A percentile compares a stretch with the other conserved stretches of the same genome.
Evolutionary conservation across 2,888 invertebrate species (phyloP).

Genomic region (Standfussiana lucernea): DNA sequence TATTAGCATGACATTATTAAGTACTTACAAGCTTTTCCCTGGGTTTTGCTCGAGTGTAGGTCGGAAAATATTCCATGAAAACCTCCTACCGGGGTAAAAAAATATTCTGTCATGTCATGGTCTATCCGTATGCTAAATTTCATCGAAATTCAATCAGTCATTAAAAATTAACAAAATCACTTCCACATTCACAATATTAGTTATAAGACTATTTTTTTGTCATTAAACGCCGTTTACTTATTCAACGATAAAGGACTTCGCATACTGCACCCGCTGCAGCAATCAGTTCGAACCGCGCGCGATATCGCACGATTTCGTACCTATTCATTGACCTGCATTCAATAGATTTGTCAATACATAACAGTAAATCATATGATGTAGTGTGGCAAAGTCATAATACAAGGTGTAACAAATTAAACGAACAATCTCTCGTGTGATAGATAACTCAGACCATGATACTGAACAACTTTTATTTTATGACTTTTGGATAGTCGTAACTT

Average conservation of each 20-base stretch:
- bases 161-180: neutral
- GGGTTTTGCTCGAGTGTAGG: neutral
- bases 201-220: neutral
- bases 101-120: neutral
- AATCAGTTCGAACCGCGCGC: conserved; percentile 12
- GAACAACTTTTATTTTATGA: neutral
- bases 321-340: conserved; percentile 46
- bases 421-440: neutral
- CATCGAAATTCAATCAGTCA: neutral
- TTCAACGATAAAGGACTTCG: conserved; percentile 20
- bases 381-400: neutral
- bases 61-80: neutral
- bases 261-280: neutral
- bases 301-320: conserved; percentile 32
- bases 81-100: neutral
- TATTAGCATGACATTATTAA: neutral
- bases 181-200: neutral
- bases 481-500: too few species aligned
- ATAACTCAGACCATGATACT: neutral
- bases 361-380: neutral
- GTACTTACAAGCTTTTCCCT: neutral
- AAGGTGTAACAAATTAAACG: neutral
- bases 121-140: neutral
- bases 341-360: conserved; percentile 15
- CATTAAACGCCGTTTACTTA: neutral